Base-by-base conservation (phyloP, 1,140 invertebrate genomes). In the Drosophila orosa region DNA sequence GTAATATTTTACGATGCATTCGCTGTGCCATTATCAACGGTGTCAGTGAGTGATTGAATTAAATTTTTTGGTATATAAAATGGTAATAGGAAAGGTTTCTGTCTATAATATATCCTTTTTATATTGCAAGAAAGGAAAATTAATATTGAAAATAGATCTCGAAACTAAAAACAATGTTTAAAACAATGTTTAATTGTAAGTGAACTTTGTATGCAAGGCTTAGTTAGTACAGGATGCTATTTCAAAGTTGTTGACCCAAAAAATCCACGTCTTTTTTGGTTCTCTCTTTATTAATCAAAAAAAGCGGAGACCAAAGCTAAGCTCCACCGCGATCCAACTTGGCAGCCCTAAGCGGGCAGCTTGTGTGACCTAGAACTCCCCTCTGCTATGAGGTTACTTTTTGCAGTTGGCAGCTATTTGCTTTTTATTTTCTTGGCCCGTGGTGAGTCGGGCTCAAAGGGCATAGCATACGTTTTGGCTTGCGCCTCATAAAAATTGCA, bases 401-500 rank as follows among this genome's bases (percentile, higher is more conserved):
- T 78, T 60, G 65, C 59, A 65, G 58, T 73, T 61, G 69, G 44
- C 24, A 58, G 63, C 40, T 71, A 31, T 56, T 63, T 56, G 63
- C 56, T 74, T 66, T 59, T 82, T 58, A 54, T 47, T 79, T 54
- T 25, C 45, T 48, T 69, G 42, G 47, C n/a, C 25, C 33, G 42
- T 19, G n/a, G 22, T 57, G 52, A 57, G 68, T 52, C 45, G 24
- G 60, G 40, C 66, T 82, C 71, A 79, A 87, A 87, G 83, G 65
- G 62, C 74, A 72, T 48, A 56, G 66, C 79, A 75, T 63, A 78
- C 65, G 78, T 78, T 86, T 74, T 87, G 68, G 55, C 69, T 44
- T 79, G 62, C 47, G 75, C 42, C 69, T 87, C 75, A 87, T 86
- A 87, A 78, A 82, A 82, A 87, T 86, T 86, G 83, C 83, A 86